Evolutionary conservation across 2,797 vertebrate genomes (phyloP).

Genomic region (Mergus octosetaceus): DNA sequence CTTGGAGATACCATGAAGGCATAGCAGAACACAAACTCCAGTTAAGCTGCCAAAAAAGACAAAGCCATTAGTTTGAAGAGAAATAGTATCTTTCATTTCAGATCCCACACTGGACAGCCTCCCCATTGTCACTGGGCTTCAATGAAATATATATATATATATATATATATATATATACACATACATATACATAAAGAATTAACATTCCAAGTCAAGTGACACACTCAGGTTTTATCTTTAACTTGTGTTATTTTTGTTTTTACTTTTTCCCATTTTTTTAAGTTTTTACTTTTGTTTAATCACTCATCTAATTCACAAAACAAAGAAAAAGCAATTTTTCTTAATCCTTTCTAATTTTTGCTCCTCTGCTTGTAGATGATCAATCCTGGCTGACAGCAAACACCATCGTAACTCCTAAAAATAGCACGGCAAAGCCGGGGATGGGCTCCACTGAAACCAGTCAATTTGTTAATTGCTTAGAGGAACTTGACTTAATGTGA

Average conservation of each 20-base stretch:
- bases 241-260: background rate
- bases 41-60: background rate
- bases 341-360: background rate
- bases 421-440: background rate
- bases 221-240: background rate
- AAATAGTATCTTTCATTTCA: background rate
- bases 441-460: background rate
- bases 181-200: background rate
- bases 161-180: background rate
- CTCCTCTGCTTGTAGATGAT: background rate
- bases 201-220: background rate
- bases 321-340: background rate
- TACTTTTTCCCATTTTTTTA: background rate
- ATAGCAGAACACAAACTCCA: background rate
- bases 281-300: background rate
- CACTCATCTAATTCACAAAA: background rate
- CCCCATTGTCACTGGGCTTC: background rate
- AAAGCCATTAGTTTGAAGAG: background rate
- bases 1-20: background rate
- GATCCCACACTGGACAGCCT: background rate
- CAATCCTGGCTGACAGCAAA: background rate
- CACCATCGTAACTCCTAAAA: background rate
- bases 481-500: background rate
- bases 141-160: background rate
- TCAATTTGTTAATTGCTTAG: constrained; percentile 22